These are phyloP conservation scores for Heliconius ethilla DNA, from an alignment of 2,888 invertebrate species.

Conservation along the genomic window DNA sequence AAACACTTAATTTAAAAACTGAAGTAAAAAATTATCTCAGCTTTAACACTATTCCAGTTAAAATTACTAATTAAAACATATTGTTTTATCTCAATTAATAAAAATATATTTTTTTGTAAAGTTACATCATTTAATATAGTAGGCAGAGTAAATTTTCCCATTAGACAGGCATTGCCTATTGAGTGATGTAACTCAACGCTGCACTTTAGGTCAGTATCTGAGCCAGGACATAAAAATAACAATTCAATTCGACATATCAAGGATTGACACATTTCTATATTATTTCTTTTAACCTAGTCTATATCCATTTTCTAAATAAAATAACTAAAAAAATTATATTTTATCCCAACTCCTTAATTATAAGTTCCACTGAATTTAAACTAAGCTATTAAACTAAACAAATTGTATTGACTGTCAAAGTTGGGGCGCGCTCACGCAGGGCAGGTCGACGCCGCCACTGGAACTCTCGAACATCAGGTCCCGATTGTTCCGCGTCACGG, in stretches of 20 bases:
- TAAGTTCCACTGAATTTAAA: conserved; percentile 1
- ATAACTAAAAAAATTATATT: neutral
- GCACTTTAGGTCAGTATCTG: no score
- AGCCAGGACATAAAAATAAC: no score
- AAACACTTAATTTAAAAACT: no score
- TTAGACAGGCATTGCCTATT: neutral
- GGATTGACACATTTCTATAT: no score
- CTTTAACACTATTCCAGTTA: no score
- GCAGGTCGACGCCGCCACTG: conserved; percentile 46
- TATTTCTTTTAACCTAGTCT: neutral
- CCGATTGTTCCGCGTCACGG: conserved; percentile 60
- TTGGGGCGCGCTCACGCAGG: conserved; percentile 11
- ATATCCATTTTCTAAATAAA: neutral
- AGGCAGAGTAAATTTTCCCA: no score
- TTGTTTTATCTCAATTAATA: no score
- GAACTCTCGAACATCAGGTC: conserved; percentile 62
- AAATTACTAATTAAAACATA: no score
- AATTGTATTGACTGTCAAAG: conserved; percentile 37
- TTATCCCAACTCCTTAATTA: neutral
- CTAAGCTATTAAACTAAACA: conserved; percentile 34
- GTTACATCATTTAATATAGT: no score
- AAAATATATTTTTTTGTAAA: no score
- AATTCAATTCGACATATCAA: neutral
- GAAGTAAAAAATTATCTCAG: no score
- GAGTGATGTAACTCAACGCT: neutral